Percentiles rank a stretch among this genome's conserved stretches.
Conservation (phyloP, 2,888 invertebrate species). For the Phlogophora meticulosa region DNA sequence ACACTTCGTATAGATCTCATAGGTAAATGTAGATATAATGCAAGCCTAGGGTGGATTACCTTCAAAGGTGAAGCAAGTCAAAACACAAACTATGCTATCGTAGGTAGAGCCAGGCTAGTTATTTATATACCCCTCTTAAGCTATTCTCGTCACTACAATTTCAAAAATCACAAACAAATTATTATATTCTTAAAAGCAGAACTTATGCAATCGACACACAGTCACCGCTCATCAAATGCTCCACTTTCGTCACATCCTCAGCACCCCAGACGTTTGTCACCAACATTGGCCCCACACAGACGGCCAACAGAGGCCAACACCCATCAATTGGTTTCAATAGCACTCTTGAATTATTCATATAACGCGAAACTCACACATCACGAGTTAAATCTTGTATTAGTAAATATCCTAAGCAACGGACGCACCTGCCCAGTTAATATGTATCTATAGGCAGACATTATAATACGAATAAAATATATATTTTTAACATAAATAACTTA, state of each 20-base stretch:
- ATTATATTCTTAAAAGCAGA: conserved; percentile 10
- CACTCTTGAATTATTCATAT: conserved; percentile 75
- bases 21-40: no score
- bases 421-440: conserved; percentile 58
- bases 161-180: conserved; percentile 6
- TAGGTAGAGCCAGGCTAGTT: no score
- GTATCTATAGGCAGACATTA: conserved; percentile 49
- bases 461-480: conserved; percentile 59
- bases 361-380: conserved; percentile 62
- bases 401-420: conserved; percentile 44
- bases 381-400: conserved; percentile 54
- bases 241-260: conserved; percentile 44
- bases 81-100: no score
- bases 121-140: no score
- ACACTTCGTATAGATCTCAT: no score
- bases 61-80: no score
- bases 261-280: conserved; percentile 26
- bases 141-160: no score
- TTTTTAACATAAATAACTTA: conserved; percentile 51
- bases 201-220: conserved; percentile 25
- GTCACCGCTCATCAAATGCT: conserved; percentile 52
- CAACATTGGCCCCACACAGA: conserved; percentile 48
- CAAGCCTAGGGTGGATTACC: no score
- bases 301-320: conserved; percentile 39
- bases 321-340: conserved; percentile 66